A percentile compares a stretch with the other conserved stretches of the same genome.
These are phyloP conservation scores for Machaerirhynchus nigripectus DNA, from an alignment of 2,113 vertebrate genomes.

Conservation along the genomic window DNA sequence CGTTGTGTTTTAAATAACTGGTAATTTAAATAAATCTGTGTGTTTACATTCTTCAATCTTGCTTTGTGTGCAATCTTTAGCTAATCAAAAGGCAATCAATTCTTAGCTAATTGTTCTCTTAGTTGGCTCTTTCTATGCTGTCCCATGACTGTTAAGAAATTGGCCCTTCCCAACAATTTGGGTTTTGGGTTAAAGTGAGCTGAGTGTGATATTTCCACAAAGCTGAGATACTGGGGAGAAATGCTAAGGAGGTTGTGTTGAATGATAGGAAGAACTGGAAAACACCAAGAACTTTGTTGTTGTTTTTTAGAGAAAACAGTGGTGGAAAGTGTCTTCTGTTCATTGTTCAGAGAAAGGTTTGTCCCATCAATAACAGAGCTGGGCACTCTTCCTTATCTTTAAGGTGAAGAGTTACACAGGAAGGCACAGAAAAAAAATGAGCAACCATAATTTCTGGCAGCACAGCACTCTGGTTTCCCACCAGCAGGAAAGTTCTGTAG, in stretches of 20 bases:
- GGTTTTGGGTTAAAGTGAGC: not conserved
- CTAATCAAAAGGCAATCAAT: not conserved
- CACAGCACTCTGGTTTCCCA: not conserved
- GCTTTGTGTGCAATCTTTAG: not conserved
- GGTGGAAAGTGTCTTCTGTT: not conserved
- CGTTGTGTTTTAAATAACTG: not conserved
- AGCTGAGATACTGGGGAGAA: not conserved
- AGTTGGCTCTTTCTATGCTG: accelerated
- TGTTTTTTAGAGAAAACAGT: not conserved
- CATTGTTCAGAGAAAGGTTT: not conserved
- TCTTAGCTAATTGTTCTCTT: not conserved
- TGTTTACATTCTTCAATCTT: not conserved
- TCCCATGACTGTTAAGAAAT: not conserved
- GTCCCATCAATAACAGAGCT: not conserved
- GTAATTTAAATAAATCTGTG: not conserved
- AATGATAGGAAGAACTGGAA: not conserved
- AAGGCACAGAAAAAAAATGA: not conserved
- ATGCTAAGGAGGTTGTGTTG: not conserved
- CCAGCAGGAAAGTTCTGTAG: not conserved
- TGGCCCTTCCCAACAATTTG: not conserved
- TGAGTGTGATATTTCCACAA: not conserved
- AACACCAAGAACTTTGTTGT: not conserved
- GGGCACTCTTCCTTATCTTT: not conserved
- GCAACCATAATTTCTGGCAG: not conserved
- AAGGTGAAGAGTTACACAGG: not conserved